Evolutionary conservation across 2,113 vertebrate genomes (phyloP).

Genomic region (Ochotona curzoniae): DNA sequence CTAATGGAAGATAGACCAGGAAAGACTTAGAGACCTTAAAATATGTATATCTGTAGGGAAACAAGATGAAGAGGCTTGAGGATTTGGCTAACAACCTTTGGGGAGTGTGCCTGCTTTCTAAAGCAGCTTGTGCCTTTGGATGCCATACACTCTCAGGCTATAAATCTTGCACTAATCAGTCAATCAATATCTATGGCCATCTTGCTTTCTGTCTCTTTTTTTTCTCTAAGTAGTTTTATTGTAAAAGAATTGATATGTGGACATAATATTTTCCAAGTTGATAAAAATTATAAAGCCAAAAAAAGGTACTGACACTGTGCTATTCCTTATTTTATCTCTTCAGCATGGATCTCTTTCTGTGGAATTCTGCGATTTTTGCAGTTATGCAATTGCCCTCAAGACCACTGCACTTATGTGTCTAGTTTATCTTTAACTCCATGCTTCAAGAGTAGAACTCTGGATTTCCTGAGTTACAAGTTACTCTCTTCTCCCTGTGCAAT

Average conservation of each 20-base stretch:
- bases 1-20: slow-evolving; percentile 55
- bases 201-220: not conserved
- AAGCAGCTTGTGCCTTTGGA: not conserved
- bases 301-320: not conserved
- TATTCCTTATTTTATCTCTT: slow-evolving; percentile 39
- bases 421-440: not conserved
- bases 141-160: not conserved
- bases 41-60: not conserved
- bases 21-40: slow-evolving; percentile 49
- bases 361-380: not conserved
- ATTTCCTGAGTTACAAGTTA: not conserved
- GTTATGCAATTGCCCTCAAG: not conserved
- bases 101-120: not conserved
- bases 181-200: no score
- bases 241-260: slow-evolving; percentile 10
- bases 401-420: not conserved
- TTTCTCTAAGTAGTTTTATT: slow-evolving; percentile 24
- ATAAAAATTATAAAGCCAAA: slow-evolving; percentile 28
- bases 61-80: slow-evolving; percentile 39
- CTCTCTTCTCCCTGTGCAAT: not conserved
- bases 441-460: not conserved
- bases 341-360: slow-evolving; percentile 22
- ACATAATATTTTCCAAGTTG: slow-evolving; percentile 44
- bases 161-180: not conserved
- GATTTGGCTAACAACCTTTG: not conserved